A percentile compares a stretch with the other conserved stretches of the same genome.
Conservation (phyloP, 2,113 vertebrate species). For the Catharus bicknelli region DNA sequence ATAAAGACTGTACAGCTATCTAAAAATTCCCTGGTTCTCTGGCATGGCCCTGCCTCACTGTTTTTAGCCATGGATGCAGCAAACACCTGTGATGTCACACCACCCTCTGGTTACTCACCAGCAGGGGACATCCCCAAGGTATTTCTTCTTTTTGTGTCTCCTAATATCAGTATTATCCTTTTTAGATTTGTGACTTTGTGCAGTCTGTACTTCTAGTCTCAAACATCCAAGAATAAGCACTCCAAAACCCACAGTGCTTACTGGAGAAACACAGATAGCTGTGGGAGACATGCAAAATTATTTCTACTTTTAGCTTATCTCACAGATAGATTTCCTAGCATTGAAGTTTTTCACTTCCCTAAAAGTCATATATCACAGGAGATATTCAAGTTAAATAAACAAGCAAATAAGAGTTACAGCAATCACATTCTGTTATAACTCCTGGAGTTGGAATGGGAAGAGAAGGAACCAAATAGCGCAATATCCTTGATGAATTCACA, state of each 20-base stretch:
- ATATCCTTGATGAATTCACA: constrained; percentile 10
- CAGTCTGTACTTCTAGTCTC: background rate
- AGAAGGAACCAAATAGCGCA: background rate
- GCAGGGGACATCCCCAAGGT: background rate
- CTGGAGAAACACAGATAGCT: background rate
- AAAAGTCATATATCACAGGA: background rate
- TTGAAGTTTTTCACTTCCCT: background rate
- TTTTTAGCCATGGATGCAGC: background rate
- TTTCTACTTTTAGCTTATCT: background rate
- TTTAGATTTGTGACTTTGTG: background rate
- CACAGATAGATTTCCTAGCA: background rate
- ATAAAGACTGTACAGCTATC: background rate
- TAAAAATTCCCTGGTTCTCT: background rate
- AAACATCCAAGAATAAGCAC: background rate
- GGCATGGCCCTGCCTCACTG: background rate
- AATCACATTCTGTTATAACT: background rate
- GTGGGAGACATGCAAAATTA: background rate
- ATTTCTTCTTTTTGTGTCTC: background rate
- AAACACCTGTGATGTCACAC: background rate
- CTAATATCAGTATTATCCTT: background rate
- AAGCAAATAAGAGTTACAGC: background rate
- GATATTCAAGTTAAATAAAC: background rate
- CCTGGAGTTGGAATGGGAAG: background rate
- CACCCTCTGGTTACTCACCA: accelerated
- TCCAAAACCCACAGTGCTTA: background rate